Evolutionary conservation across 2,113 vertebrate species (phyloP), one percentile per base, ranked within the genome.

Genomic region (Trogon surrucura): DNA sequence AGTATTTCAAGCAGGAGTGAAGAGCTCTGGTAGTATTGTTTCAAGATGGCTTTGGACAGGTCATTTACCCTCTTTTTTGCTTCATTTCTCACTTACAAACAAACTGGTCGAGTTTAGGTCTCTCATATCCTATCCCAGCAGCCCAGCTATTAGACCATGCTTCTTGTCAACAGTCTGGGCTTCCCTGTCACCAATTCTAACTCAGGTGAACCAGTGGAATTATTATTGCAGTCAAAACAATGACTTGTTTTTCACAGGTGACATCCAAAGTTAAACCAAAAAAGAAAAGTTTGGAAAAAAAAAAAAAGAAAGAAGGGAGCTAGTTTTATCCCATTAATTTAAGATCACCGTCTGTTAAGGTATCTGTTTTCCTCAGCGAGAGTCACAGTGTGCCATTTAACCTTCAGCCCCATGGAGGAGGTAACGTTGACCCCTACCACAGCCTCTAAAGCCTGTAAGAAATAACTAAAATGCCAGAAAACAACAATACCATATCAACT

Each of bases 401-500:
- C 56, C 21, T 88, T 84, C 64, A 80, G 69, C 29, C 34, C 23
- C 36, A 58, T 0, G 3, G 12, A 10, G 64, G 11, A 83, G 36
- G n/a, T 58, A 64, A 32, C 0, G 0, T 7, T 85, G 38, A 65
- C 32, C 41, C 36, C 16, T 50, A 17, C 6, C 2, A 4, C 22
- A 32, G 61, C 11, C 41, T 75, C 23, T 22, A 36, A n/a, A 54
- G 23, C 21, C 56, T 86, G 29, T 29, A 30, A 82, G 26, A 71
- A 57, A 36, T 48, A 8, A 86, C 73, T 48, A 74, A 88, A 91
- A 80, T 67, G 16, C 64, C 51, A 92, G 44, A 54, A 80, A 51
- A 54, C 17, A 89, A 27, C 51, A 86, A 22, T 8, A 50, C 29
- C 6, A 0, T 53, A 26, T 58, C 60, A 45, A 1, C 34, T 80